Base-by-base conservation (phyloP, 2,888 invertebrate species). In the Zonitis immaculata region DNA sequence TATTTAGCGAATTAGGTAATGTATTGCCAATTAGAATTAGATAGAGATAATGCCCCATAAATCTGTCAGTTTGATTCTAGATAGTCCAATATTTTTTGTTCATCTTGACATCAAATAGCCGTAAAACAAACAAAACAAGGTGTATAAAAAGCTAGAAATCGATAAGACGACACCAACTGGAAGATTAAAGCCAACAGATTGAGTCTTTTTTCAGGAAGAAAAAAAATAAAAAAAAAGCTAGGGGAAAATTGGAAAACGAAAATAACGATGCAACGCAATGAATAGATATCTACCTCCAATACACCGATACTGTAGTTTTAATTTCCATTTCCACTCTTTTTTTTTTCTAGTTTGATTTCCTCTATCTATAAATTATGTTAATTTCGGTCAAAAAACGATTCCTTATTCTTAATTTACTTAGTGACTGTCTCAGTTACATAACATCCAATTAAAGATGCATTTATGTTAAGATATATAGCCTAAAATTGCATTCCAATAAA, bases 171-270 rank as follows among this genome's bases (percentile, higher is more conserved):
- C 62, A 39, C 20, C 18, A 63, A 60, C 62, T 62, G 64, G 61
- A 64, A 68, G 68, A 68, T 68, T 68, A 68, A 67, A 68, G 67
- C 67, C 67, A 68, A 67, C 67, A 67, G 68, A 68, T 68, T 67
- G 67, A 66, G 67, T 67, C 66, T 67, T 68, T 65, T 66, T 28
- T n/a, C n/a, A n/a, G n/a, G n/a, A n/a, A n/a, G n/a, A n/a, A n/a
- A n/a, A n/a, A n/a, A n/a, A n/a, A n/a, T n/a, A n/a, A n/a, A n/a
- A n/a, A n/a, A 28, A 26, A 22, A 22, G n/a, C n/a, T n/a, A 27
- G 1, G 32, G 63, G 65, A 65, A 65, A 65, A 64, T 67, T 62
- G 66, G 63, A 68, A 65, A 67, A 64, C 67, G 66, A 65, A 68
- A 67, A 68, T 68, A 68, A 67, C 67, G 68, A 66, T 68, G 66